A percentile compares a stretch with the other conserved stretches of the same genome.
Evolutionary conservation across 2,888 invertebrate genomes (phyloP).

Genomic region (Entomobrya proxima): DNA sequence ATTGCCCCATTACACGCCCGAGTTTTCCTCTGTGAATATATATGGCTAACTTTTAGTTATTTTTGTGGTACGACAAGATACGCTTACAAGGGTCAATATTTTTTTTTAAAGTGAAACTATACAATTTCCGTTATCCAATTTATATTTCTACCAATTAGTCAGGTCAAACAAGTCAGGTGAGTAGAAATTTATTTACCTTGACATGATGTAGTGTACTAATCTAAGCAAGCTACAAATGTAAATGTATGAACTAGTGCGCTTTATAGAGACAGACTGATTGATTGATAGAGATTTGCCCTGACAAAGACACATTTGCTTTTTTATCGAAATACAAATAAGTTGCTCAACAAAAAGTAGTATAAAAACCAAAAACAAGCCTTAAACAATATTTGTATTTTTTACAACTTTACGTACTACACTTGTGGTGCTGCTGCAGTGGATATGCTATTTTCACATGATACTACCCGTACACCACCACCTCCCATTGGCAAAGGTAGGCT

Average conservation of each 20-base stretch:
- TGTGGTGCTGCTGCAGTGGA: background rate
- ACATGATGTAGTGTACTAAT: background rate
- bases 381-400: background rate
- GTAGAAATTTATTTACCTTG: background rate
- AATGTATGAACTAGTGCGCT: background rate
- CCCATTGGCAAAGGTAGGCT: background rate
- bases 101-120: background rate
- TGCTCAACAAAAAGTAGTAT: background rate
- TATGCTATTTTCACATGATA: background rate
- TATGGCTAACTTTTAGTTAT: too few species aligned
- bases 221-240: background rate
- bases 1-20: background rate
- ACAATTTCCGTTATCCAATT: background rate
- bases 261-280: background rate
- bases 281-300: background rate
- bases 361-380: background rate
- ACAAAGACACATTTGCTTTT: background rate
- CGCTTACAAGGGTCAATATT: background rate
- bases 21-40: background rate
- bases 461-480: background rate
- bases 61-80: background rate
- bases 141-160: background rate
- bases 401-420: background rate
- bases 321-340: background rate
- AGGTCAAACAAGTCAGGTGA: conserved; percentile 17